These are phyloP conservation scores for Adelphocoris suturalis DNA, from an alignment of 2,888 invertebrate genomes.

Conservation along the genomic window DNA sequence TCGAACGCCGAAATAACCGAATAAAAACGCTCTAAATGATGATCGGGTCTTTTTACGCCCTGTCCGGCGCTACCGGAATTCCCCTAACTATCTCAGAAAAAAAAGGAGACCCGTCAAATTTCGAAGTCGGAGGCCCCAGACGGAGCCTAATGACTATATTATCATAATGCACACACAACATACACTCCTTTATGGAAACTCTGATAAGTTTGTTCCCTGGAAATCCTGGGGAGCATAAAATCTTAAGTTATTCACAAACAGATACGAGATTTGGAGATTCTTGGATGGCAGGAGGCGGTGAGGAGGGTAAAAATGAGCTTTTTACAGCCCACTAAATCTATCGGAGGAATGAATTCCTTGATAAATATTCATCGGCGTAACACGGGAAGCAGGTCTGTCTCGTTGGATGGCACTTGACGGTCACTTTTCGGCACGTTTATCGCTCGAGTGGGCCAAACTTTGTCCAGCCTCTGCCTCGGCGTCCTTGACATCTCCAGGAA, in stretches of 20 bases:
- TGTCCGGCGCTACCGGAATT: neutral
- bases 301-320: neutral
- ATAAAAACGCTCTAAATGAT: neutral
- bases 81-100: neutral
- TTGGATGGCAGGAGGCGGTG: neutral
- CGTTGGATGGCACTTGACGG: constrained; percentile 1
- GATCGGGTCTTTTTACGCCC: neutral
- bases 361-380: constrained; percentile 39
- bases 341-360: neutral
- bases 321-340: constrained; percentile 1
- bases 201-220: neutral
- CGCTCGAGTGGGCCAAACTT: neutral
- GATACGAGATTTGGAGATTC: neutral
- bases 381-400: neutral
- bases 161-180: neutral
- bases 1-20: neutral
- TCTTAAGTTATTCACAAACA: neutral
- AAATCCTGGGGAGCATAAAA: neutral
- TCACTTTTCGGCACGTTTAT: constrained; percentile 21
- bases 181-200: neutral
- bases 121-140: neutral
- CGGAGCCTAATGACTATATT: too few species aligned
- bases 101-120: neutral
- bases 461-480: too few species aligned
- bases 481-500: too few species aligned